These are phyloP conservation scores for Mantis religiosa DNA, from an alignment of 2,888 invertebrate species.

Conservation along the genomic window DNA sequence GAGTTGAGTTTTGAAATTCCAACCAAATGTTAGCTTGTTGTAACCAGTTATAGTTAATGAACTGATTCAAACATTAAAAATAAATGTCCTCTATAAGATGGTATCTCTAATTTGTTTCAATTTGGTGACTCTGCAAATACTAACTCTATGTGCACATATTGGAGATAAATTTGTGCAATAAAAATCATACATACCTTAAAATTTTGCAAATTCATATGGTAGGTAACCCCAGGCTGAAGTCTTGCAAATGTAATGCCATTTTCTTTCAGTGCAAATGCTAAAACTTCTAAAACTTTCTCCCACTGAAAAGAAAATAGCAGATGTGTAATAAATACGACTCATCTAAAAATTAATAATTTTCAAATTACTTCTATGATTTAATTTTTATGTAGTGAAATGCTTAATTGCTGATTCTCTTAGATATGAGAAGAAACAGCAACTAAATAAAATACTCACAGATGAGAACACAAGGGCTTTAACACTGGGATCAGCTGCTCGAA, in stretches of 20 bases:
- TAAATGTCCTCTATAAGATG: no score
- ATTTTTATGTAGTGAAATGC: background rate
- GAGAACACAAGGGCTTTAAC: constrained; percentile 73
- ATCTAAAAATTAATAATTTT: no score
- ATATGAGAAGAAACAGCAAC: background rate
- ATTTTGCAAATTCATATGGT: constrained; percentile 45
- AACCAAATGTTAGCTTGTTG: no score
- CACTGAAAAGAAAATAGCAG: constrained; percentile 41
- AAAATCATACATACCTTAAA: constrained; percentile 49
- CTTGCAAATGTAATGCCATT: constrained; percentile 49
- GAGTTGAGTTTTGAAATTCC: no score
- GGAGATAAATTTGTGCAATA: background rate
- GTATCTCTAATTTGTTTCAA: no score
- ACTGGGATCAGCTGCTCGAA: constrained; percentile 50
- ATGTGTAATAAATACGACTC: no score
- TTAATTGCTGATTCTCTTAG: background rate
- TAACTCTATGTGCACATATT: no score
- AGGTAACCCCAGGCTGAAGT: constrained; percentile 42
- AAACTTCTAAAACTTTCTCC: constrained; percentile 48
- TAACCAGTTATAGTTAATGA: no score
- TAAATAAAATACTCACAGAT: constrained; percentile 40
- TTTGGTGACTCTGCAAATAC: no score
- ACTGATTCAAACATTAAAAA: no score
- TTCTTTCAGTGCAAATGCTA: constrained; percentile 51
- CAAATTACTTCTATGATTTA: background rate